phyloP scores from a whole-genome alignment of 1,140 invertebrate genomes.

The Streblospio benedicti region DNA sequence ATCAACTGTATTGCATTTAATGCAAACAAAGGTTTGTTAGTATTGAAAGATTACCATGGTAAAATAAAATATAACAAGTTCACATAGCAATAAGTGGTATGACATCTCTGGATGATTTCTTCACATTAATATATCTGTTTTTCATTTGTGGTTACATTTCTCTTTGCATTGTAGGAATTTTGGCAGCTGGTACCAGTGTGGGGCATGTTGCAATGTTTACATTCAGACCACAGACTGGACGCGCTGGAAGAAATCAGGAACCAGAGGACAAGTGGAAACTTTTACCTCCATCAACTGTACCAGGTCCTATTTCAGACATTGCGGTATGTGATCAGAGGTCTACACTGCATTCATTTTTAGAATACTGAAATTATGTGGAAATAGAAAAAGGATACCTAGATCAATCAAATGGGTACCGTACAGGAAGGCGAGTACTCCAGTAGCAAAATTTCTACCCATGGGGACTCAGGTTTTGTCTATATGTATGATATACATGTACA shows the following conservation, averaged over 20 bases:
- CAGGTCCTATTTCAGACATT: slow-evolving; percentile 48
- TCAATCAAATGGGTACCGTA: no score
- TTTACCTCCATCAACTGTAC: slow-evolving; percentile 47
- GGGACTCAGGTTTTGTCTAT: no score
- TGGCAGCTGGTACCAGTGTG: slow-evolving; percentile 84
- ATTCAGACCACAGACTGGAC: slow-evolving; percentile 36
- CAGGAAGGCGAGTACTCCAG: no score
- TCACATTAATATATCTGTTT: no score
- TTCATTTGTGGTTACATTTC: no score
- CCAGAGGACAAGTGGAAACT: slow-evolving; percentile 49
- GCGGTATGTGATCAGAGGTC: slow-evolving; percentile 28
- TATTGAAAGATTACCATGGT: no score
- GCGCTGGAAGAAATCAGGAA: slow-evolving; percentile 26
- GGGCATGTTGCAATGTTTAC: slow-evolving; percentile 86
- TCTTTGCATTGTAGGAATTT: slow-evolving; percentile 45
- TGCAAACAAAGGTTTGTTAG: slow-evolving; percentile 43
- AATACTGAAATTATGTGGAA: background rate
- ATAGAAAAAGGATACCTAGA: no score
- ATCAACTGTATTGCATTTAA: slow-evolving; percentile 67
- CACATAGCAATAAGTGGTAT: no score
- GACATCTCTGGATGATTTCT: no score
- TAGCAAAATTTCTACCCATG: no score
- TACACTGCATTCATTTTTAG: slow-evolving; percentile 2
- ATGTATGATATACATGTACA: no score
- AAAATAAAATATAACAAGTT: no score